phyloP scores from a whole-genome alignment of 2,113 vertebrate genomes.

The Odocoileus hemionus region DNA sequence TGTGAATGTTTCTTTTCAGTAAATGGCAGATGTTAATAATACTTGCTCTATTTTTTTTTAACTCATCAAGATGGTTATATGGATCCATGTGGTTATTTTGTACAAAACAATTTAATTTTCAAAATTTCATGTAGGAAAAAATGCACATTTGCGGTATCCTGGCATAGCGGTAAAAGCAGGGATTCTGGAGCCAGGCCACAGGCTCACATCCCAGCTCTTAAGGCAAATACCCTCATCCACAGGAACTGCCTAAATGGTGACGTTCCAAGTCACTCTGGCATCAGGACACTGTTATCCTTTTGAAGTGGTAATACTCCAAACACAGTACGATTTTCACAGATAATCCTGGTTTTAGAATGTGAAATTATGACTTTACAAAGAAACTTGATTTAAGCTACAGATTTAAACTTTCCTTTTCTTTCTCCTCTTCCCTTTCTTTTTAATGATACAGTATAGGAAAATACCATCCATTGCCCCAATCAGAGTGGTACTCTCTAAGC shows the following conservation, averaged over 20 bases:
- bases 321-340: background rate
- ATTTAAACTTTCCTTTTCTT: background rate
- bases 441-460: background rate
- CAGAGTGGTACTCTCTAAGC: background rate
- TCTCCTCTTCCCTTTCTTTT: background rate
- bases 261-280: background rate
- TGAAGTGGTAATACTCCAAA: background rate
- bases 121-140: background rate
- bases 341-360: background rate
- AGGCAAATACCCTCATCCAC: background rate
- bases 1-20: background rate
- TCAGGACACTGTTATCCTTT: background rate
- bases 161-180: background rate
- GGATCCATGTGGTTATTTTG: background rate
- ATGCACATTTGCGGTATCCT: background rate
- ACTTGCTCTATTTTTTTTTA: background rate
- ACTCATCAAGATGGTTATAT: background rate
- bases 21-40: background rate
- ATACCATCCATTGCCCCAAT: background rate
- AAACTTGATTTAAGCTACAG: background rate
- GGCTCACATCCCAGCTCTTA: background rate
- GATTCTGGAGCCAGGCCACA: background rate
- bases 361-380: background rate
- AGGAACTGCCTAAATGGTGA: background rate
- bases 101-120: background rate